Evolutionary conservation across 2,797 vertebrate species (phyloP).

Genomic region (Lithobates pipiens): DNA sequence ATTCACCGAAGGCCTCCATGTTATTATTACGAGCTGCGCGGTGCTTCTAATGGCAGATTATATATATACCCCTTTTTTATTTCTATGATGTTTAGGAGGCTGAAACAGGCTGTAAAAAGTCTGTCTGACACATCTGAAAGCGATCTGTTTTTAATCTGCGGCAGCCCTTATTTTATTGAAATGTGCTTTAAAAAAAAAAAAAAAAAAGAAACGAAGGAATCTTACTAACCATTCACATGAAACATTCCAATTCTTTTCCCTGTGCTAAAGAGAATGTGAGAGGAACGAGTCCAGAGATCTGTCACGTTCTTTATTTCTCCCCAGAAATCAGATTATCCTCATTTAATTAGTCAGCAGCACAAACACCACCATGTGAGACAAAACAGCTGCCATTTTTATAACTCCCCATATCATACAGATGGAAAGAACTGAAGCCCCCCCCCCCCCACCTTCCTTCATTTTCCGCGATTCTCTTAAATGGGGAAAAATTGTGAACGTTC

Average conservation of each 20-base stretch:
- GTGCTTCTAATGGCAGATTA: conserved; percentile 36
- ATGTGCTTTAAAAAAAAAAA: conserved; percentile 17
- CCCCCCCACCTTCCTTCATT: background rate
- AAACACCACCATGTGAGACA: conserved; percentile 24
- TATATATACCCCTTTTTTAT: conserved; percentile 37
- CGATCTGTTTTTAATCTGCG: conserved; percentile 54
- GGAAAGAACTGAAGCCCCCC: background rate
- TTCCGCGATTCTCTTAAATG: background rate
- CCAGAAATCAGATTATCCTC: conserved; percentile 51
- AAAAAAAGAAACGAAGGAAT: background rate
- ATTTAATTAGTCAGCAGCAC: conserved; percentile 41
- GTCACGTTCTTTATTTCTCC: conserved; percentile 45
- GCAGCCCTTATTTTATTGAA: conserved; percentile 43
- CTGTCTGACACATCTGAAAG: conserved; percentile 40
- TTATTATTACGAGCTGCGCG: conserved; percentile 32
- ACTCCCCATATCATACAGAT: conserved; percentile 21
- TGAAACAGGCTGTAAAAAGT: conserved; percentile 48
- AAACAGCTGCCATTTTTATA: conserved; percentile 50
- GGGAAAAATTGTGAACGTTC: background rate
- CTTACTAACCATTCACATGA: conserved; percentile 21
- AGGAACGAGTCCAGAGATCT: conserved; percentile 38
- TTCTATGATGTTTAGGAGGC: conserved; percentile 37
- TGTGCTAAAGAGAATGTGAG: conserved; percentile 8
- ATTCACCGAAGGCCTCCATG: conserved; percentile 20
- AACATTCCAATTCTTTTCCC: conserved; percentile 4